Percentiles rank a stretch among this genome's conserved stretches.
phyloP scores from a whole-genome alignment of 2,888 invertebrate genomes.

The Drosophila borealis region DNA sequence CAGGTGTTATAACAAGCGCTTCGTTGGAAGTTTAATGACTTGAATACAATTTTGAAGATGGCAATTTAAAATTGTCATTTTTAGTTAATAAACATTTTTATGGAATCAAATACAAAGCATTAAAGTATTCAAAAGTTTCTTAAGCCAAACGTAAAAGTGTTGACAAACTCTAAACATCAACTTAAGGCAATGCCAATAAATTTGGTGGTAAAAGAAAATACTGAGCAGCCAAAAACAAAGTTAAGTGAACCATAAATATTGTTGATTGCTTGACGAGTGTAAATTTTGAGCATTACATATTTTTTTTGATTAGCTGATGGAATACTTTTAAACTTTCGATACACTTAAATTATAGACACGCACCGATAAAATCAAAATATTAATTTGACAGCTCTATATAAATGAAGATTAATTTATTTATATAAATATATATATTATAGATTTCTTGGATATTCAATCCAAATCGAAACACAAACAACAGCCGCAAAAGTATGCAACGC shows the following conservation, averaged over 20 bases:
- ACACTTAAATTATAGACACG: conserved; percentile 70
- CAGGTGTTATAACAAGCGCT: conserved; percentile 4
- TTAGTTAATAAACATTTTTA: not conserved
- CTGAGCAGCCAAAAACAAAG: not conserved
- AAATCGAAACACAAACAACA: conserved; percentile 42
- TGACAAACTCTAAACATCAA: too few species aligned
- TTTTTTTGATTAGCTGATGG: conserved; percentile 21
- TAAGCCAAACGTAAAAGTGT: too few species aligned
- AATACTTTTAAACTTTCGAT: conserved; percentile 25
- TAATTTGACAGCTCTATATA: conserved; percentile 14
- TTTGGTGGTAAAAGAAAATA: too few species aligned
- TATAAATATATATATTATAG: conserved; percentile 9
- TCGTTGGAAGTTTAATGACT: not conserved
- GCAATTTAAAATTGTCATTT: not conserved
- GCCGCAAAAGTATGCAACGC: conserved; percentile 47
- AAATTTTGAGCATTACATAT: conserved; percentile 27
- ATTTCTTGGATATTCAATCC: conserved; percentile 23
- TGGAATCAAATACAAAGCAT: not conserved
- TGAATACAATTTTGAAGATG: not conserved
- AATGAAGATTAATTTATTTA: conserved; percentile 5
- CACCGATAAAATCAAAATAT: conserved; percentile 57
- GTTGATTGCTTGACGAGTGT: not conserved
- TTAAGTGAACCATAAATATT: not conserved
- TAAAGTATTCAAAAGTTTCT: not conserved
- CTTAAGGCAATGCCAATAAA: too few species aligned